Conservation (phyloP, 2,797 vertebrate genomes). For the Morus bassanus region DNA sequence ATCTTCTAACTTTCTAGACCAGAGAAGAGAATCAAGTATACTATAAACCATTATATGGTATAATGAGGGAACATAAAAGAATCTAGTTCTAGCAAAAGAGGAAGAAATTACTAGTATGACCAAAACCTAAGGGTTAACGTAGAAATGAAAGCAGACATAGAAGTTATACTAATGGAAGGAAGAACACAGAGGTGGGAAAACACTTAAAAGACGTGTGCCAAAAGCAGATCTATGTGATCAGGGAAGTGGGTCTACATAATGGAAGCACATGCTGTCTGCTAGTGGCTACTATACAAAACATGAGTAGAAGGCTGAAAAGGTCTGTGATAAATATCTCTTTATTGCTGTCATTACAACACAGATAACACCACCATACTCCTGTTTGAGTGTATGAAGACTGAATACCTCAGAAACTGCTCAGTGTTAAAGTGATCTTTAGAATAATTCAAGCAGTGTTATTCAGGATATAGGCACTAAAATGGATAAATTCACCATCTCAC, state of each 20-base stretch:
- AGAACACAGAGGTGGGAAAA: background rate
- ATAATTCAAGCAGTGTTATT: background rate
- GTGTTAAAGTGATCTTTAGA: background rate
- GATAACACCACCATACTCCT: background rate
- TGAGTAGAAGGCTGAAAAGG: background rate
- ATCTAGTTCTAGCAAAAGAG: background rate
- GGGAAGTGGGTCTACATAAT: background rate
- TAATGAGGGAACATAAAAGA: background rate
- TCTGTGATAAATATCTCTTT: background rate
- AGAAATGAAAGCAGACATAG: background rate
- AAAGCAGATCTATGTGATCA: background rate
- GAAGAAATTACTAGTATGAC: background rate
- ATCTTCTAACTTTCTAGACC: background rate
- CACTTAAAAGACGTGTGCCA: background rate
- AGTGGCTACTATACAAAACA: background rate
- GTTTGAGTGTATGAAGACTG: background rate
- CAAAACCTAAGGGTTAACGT: background rate
- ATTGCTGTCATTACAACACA: background rate
- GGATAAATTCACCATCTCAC: background rate
- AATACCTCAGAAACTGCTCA: background rate
- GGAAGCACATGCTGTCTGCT: background rate
- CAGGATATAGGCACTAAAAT: background rate
- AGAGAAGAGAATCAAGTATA: background rate
- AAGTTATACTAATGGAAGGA: background rate
- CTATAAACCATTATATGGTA: background rate